Base-by-base conservation (phyloP, 2,797 vertebrate species). In the Poeciliopsis presidionis region DNA sequence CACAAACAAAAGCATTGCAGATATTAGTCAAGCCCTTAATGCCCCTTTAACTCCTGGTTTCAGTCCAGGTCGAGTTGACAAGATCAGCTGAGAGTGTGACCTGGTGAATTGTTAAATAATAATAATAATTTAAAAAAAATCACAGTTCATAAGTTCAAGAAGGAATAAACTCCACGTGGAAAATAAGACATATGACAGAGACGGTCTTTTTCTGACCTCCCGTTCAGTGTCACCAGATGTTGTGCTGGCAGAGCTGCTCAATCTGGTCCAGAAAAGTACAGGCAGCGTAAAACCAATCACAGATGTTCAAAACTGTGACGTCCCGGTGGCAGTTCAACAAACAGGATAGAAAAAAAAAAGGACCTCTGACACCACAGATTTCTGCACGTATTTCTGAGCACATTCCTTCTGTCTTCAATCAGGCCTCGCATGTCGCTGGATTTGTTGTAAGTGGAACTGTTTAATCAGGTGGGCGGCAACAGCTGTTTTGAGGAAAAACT, bases 401-500 rank as follows among this genome's bases (percentile, higher is more conserved):
- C 76, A 85, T 83, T 76, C 43, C 33, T 47, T 39, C 79, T 59
- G 81, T 84, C 86, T 83, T 85, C 86, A 78, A 88, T 77, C 46
- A 18, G 79, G 79, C 46, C 1, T 36, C 65, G 83, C 33, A 41
- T 53, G 77, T 45, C 4, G 43, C 82, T 82, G 89, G 92, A 94
- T 93, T 93, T 88, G 84, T 85, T 76, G 47, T 77, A 84, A 91
- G 78, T 87, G 87, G 80, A 91, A 86, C 46, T 53, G 86, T 89
- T 93, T 94, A 95, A 95, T 95, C 91, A 94, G 92, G 93, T 93
- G 79, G 83, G 81, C 87, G 87, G 91, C 84, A 90, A 93, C 94
- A 95, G 92, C 94, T 95, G 94, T 90, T 95, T 94, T 91, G 88
- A 94, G 87, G 89, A 91, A 94, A 95, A 95, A 95, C 94, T 95